Evolutionary conservation across 1,140 invertebrate genomes (phyloP).

Genomic region (Hormaphis cornu): DNA sequence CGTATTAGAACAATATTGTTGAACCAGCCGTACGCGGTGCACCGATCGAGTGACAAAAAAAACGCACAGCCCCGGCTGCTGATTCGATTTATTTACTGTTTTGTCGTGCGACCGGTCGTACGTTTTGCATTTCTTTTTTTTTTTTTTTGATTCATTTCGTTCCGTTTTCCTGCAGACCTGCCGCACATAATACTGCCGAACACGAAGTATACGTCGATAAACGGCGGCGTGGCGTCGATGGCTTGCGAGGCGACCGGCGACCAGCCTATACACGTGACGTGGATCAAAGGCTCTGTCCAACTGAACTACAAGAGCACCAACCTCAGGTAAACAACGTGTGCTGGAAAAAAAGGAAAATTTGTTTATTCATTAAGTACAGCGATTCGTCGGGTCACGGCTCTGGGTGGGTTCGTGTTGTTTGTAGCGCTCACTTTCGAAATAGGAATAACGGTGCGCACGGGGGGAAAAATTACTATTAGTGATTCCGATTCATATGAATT

Average conservation of each 20-base stretch:
- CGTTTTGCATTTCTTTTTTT: neutral
- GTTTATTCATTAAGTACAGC: too few relatives aligned
- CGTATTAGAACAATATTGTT: too few relatives aligned
- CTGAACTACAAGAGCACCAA: conserved; percentile 43
- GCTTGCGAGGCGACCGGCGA: conserved; percentile 55
- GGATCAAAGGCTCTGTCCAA: conserved; percentile 47
- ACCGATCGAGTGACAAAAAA: too few relatives aligned
- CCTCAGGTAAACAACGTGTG: conserved; percentile 38
- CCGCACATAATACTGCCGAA: conserved; percentile 44
- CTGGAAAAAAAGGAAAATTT: too few relatives aligned
- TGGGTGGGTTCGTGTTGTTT: too few relatives aligned
- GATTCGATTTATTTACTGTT: neutral
- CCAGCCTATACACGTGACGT: conserved; percentile 51
- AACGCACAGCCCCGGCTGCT: neutral
- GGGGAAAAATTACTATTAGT: too few relatives aligned
- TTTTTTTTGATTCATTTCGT: neutral
- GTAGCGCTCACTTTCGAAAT: too few relatives aligned
- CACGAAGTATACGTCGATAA: conserved; percentile 44
- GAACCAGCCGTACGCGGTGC: too few relatives aligned
- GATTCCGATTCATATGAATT: too few relatives aligned
- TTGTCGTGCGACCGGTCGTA: neutral
- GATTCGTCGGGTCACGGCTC: too few relatives aligned
- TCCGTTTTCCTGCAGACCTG: conserved; percentile 41
- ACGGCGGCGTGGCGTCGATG: conserved; percentile 46
- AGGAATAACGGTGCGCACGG: too few relatives aligned